Evolutionary conservation across 2,797 vertebrate species (phyloP).

Genomic region (Brotula barbata): DNA sequence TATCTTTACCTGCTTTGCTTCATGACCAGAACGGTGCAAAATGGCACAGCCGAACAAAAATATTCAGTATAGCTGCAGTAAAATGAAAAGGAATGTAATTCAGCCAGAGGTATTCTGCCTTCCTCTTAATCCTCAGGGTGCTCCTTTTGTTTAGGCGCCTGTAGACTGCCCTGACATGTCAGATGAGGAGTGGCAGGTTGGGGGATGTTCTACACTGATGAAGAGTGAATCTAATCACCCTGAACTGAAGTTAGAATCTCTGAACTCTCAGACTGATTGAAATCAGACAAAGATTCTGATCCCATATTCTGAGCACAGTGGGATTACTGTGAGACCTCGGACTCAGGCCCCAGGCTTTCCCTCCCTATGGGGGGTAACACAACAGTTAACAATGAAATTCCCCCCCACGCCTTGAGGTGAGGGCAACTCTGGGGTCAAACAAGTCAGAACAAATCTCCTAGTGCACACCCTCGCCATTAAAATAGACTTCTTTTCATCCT

Average conservation of each 20-base stretch:
- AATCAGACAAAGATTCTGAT: background rate
- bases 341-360: too few relatives aligned
- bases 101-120: slow-evolving; percentile 14
- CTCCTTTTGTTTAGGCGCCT: slow-evolving; percentile 4
- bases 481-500: background rate
- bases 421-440: slow-evolving; percentile 17
- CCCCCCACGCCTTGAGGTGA: slow-evolving; percentile 25
- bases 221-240: background rate
- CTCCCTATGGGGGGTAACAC: slow-evolving; percentile 15
- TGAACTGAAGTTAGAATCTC: too few relatives aligned
- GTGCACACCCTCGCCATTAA: slow-evolving; percentile 9
- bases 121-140: background rate
- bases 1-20: too few relatives aligned
- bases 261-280: too few relatives aligned
- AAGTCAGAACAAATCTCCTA: slow-evolving; percentile 31
- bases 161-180: slow-evolving; percentile 32
- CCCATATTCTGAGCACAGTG: background rate
- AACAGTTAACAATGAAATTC: slow-evolving; percentile 61
- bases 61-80: too few relatives aligned
- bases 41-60: too few relatives aligned
- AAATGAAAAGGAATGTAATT: background rate
- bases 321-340: too few relatives aligned
- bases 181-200: slow-evolving; percentile 10
- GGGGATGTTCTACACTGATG: slow-evolving; percentile 2
- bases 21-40: too few relatives aligned